Base-by-base conservation (phyloP, 37 sponge, comb jelly and placozoan species). In the Chondrosia reniformis region DNA sequence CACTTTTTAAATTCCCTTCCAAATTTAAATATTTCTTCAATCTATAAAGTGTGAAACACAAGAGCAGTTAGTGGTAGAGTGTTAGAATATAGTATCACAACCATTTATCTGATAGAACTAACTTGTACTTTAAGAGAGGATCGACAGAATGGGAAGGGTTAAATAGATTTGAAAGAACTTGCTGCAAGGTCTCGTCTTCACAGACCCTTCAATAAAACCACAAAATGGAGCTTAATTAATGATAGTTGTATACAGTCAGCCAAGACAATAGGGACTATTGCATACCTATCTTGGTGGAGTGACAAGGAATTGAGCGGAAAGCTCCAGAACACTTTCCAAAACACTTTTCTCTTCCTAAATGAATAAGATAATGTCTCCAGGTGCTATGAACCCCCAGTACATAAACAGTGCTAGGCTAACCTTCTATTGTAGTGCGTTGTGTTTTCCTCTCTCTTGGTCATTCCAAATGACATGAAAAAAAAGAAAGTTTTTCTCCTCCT, bases 211-310 rank as follows among this genome's bases (percentile, higher is more conserved):
- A 46, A 41, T 19, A 13, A 3, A 36, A 28, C 33, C 28, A 17
- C 31, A 22, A 63, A n/a, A 8, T 28, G 19, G 0, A 28, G 25
- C 21, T 44, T 25, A 44, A 73, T 55, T 22, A 76, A 31, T 34
- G 27, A 22, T 39, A 79, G 12, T 24, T 46, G 27, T 24, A 31
- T 42, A 19, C 7, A 33, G 2, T 24, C 58, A 2, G 4, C 34
- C 22, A 31, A 28, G 15, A 7, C n/a, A 2, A 38, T 28, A 67
- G 10, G 3, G 4, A 9, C 52, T 74, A 49, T 2, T 49, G 24
- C 55, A 33, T 49, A 89, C 89, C 73, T 80, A 1, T 80, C 73
- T n/a, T 89, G 86, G 30, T 38, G 49, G 59, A 59, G 84, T 30
- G 74, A 44, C n/a, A 58, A 33, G 2, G 56, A 71, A 45, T 37